Base-by-base conservation (phyloP, 2,113 vertebrate genomes). In the Alectura lathami region DNA sequence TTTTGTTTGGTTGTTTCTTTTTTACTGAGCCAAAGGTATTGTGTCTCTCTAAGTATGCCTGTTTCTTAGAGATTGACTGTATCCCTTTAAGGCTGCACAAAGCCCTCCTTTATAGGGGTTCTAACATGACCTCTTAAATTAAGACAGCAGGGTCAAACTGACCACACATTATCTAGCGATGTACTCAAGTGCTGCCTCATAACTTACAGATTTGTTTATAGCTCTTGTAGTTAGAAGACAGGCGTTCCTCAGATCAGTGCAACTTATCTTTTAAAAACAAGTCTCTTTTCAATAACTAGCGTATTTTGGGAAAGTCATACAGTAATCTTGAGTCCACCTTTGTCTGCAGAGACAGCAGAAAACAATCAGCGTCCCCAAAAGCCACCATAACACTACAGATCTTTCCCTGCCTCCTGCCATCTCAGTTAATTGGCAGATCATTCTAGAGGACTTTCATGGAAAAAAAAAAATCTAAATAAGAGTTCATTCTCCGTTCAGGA, bases 61-160 rank as follows among this genome's bases (percentile, higher is more conserved):
- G 1, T 83, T 93, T 88, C 94, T 93, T 88, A 75, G 48, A 91
- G 72, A 88, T 95, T 68, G 73, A 56, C 83, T 24, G 8, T 73
- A 59, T 69, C 81, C 94, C 94, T 95, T 94, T 77, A 91, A 68
- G 93, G 91, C 88, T 91, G 83, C 78, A 83, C 86, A 83, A 95
- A 93, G 63, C 56, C 40, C 50, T 90, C 86, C 64, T 95, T 94
- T 56, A 62, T 43, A 82, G 60, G 36, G 83, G 77, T 89, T 96
- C 91, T 78, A 40, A 92, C 89, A 84, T 73, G 59, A 96, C 86
- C 85, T 93, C 87, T 67, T 90, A 88, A 95, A 83, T 62, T 83
- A 93, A 94, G 90, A 81, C 60, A 96, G 83, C 57, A 64, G 84
- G 95, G 93, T 96, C 95, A 94, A 84, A 95, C 32, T 95, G 96